Evolutionary conservation across 2,888 invertebrate genomes (phyloP).

Genomic region (Prosopocoilus inquinatus): DNA sequence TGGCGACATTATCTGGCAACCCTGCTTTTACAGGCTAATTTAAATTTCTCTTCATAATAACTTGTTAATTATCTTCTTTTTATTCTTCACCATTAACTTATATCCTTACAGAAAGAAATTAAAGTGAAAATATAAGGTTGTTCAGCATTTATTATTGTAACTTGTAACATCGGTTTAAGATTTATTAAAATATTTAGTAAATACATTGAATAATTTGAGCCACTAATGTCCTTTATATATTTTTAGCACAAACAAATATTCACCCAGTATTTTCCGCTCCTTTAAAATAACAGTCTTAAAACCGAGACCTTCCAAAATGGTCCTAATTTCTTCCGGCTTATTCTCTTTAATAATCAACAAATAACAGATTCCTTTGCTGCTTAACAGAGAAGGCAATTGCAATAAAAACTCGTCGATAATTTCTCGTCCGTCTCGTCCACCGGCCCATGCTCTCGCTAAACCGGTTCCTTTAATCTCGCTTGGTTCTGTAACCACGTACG

Average conservation of each 20-base stretch:
- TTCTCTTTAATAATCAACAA: slow-evolving; percentile 88
- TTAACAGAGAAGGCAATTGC: slow-evolving; percentile 67
- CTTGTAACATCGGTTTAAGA: neutral
- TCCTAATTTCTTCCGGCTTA: slow-evolving; percentile 69
- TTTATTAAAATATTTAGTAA: neutral
- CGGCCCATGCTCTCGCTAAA: slow-evolving; percentile 74
- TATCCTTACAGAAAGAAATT: too few relatives aligned
- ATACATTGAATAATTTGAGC: neutral
- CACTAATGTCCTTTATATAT: slow-evolving; percentile 45
- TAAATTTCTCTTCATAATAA: too few relatives aligned
- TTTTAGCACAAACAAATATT: slow-evolving; percentile 81
- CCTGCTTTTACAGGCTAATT: too few relatives aligned
- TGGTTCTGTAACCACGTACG: slow-evolving; percentile 89
- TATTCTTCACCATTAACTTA: too few relatives aligned
- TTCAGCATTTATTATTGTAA: too few relatives aligned
- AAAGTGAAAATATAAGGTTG: too few relatives aligned
- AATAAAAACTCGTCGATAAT: slow-evolving; percentile 74
- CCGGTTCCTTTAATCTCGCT: slow-evolving; percentile 63
- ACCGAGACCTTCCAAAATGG: slow-evolving; percentile 57
- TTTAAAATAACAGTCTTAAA: slow-evolving; percentile 63
- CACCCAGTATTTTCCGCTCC: slow-evolving; percentile 79
- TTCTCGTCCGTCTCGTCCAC: slow-evolving; percentile 71
- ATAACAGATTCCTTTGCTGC: slow-evolving; percentile 79
- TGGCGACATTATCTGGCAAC: too few relatives aligned
- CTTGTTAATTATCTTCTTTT: too few relatives aligned